Base-by-base conservation (phyloP, 2,797 vertebrate species). In the Rhinella marina region DNA sequence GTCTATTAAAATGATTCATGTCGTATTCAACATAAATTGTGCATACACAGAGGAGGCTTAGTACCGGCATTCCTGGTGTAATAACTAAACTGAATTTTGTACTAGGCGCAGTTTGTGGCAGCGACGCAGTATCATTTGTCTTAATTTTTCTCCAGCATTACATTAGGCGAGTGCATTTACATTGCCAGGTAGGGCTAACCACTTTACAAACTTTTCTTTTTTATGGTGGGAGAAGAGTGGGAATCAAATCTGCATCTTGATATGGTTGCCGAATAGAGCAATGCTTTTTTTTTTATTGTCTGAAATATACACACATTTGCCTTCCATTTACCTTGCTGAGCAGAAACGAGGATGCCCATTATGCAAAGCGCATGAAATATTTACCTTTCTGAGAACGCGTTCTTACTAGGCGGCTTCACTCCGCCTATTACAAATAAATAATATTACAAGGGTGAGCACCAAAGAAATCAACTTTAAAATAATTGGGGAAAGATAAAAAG, bases 1-100 rank as follows among this genome's bases (percentile, higher is more conserved):
- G 93, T 97, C 96, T 97, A 97, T 98, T 98, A 98, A 96, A 96
- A 96, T 98, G 97, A 98, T 98, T 97, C 96, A 97, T 97, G 96
- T 95, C 94, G 94, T 94, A 97, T 95, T 96, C 96, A 95, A 96
- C 96, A 96, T 95, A 96, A 97, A 95, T 96, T 97, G 96, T 96
- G 95, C 96, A 95, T 96, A 95, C 95, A 96, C 94, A 96, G 95
- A 96, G 94, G 95, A 96, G 95, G 93, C 93, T 92, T 94, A 94
- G 93, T 92, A 94, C 94, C 92, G 87, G 89, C 93, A 93, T 92
- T 94, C 94, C 94, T 93, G 91, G 94, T 92, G 92, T 96, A 96
- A 96, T 96, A 95, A 95, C 94, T 96, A 96, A 96, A 96, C 95
- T 96, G 95, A 95, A 96, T 96, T 96, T 95, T 94, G 94, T 95